Conservation (phyloP, 2,113 vertebrate species). For the Sylvietta virens region DNA sequence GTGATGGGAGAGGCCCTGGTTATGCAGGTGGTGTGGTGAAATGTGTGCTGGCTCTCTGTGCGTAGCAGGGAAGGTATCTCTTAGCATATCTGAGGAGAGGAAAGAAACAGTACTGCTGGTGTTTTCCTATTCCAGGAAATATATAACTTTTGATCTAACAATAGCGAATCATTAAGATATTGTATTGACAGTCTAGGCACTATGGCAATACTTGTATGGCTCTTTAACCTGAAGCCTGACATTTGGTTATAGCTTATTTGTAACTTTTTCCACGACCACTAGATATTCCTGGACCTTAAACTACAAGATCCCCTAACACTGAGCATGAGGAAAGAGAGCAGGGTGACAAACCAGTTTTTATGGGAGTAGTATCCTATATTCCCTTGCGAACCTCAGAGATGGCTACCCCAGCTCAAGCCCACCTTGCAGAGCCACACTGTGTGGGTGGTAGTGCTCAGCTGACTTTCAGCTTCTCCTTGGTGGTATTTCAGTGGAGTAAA, state of each 20-base stretch:
- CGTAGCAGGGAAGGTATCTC: not conserved
- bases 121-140: not conserved
- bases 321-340: not conserved
- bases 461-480: not conserved
- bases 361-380: not conserved
- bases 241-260: not conserved
- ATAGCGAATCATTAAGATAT: not conserved
- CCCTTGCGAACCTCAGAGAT: accelerated
- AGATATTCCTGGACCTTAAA: not conserved
- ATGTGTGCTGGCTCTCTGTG: not conserved
- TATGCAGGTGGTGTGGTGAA: not conserved
- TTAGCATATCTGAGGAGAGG: not conserved
- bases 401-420: not conserved
- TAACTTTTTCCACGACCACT: not conserved
- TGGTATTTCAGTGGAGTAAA: not conserved
- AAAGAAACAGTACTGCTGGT: not conserved
- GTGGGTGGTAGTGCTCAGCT: not conserved
- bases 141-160: not conserved
- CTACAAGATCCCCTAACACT: not conserved
- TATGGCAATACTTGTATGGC: not conserved
- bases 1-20: not conserved
- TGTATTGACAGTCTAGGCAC: not conserved
- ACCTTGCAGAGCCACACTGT: accelerated
- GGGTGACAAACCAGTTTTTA: not conserved
- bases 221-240: not conserved